phyloP scores from a whole-genome alignment of 2,888 invertebrate genomes.

The Argynnis bischoffii region DNA sequence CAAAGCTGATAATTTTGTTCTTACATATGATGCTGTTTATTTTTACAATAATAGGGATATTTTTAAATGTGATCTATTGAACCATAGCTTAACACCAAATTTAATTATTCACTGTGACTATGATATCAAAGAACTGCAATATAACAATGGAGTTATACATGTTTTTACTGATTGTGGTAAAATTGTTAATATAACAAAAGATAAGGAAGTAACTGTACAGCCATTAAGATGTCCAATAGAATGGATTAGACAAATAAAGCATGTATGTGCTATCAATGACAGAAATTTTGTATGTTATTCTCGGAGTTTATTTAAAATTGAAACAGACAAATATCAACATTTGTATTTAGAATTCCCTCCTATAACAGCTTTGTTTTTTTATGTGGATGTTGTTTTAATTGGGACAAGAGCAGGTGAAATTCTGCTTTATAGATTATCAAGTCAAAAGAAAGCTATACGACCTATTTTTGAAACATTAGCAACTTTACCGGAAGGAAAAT shows the following conservation, averaged over 20 bases:
- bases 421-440: constrained; percentile 61
- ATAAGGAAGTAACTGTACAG: constrained; percentile 45
- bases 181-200: constrained; percentile 54
- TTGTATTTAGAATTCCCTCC: constrained; percentile 68
- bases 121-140: constrained; percentile 62
- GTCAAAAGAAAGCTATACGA: constrained; percentile 52
- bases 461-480: constrained; percentile 62
- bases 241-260: constrained; percentile 65
- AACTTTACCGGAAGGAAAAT: constrained; percentile 60
- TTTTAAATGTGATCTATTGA: constrained; percentile 54
- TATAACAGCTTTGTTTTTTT: constrained; percentile 68
- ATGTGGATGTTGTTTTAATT: constrained; percentile 64
- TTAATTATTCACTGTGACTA: constrained; percentile 57
- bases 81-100: constrained; percentile 51
- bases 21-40: constrained; percentile 54
- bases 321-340: constrained; percentile 61
- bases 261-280: constrained; percentile 59
- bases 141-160: constrained; percentile 49
- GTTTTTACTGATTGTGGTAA: constrained; percentile 67
- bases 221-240: constrained; percentile 57
- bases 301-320: constrained; percentile 64
- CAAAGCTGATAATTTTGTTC: constrained; percentile 61
- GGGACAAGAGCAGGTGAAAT: constrained; percentile 62
- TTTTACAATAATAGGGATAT: constrained; percentile 60
- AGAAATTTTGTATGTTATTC: constrained; percentile 70